phyloP scores from a whole-genome alignment of 2,113 vertebrate species.

The Progne subis region DNA sequence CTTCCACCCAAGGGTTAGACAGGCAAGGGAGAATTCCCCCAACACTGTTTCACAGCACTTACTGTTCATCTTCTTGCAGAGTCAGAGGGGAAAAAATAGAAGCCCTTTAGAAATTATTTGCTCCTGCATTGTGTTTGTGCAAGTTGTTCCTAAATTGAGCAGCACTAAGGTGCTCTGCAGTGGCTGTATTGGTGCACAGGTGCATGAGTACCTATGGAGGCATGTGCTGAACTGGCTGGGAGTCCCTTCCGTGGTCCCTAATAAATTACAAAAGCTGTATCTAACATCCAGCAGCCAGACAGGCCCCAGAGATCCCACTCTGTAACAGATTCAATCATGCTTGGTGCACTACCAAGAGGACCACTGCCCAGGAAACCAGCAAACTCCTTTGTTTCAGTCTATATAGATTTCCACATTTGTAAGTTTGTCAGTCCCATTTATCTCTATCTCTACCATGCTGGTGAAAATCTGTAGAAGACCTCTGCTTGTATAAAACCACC shows the following conservation, averaged over 20 bases:
- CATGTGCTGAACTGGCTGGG: neutral
- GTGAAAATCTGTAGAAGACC: neutral
- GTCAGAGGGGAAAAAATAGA: neutral
- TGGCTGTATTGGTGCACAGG: neutral
- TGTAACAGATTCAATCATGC: neutral
- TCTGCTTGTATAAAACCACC: neutral
- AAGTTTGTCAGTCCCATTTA: neutral
- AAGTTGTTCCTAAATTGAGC: neutral
- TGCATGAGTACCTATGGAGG: neutral
- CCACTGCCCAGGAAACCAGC: neutral
- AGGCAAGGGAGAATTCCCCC: neutral
- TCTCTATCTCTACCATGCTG: neutral
- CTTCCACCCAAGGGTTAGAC: neutral
- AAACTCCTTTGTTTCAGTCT: neutral
- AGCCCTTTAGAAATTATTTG: neutral
- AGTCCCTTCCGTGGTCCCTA: neutral
- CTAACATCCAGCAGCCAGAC: neutral
- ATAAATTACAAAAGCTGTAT: neutral
- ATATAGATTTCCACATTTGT: neutral
- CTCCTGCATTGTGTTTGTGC: neutral
- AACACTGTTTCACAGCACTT: neutral
- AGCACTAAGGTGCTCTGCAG: neutral
- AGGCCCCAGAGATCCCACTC: neutral
- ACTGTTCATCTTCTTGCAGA: neutral
- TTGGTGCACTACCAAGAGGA: neutral